Percentiles rank a stretch among this genome's conserved stretches.
phyloP scores from a whole-genome alignment of 2,888 invertebrate genomes.

The Drosophila melanosoma region DNA sequence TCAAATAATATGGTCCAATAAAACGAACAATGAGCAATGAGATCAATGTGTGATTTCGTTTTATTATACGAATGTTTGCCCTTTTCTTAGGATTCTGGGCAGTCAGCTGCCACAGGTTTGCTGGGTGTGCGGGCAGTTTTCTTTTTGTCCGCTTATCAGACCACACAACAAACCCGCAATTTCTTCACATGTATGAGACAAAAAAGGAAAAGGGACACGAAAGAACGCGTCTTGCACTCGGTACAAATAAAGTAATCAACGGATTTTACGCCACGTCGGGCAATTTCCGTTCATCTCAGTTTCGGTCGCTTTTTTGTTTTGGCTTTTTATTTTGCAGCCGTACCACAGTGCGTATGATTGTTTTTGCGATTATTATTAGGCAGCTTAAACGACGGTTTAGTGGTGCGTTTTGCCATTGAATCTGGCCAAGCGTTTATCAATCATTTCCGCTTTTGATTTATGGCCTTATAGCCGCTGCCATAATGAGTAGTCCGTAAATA shows the following conservation, averaged over 20 bases:
- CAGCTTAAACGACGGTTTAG: conserved; percentile 35
- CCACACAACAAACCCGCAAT: conserved; percentile 27
- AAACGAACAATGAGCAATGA: conserved; percentile 45
- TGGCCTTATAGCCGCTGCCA: conserved; percentile 26
- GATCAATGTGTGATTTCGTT: conserved; percentile 71
- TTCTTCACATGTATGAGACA: conserved; percentile 11
- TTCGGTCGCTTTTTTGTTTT: conserved; percentile 3
- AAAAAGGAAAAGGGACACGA: conserved; percentile 20
- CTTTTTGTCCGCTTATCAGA: conserved; percentile 54
- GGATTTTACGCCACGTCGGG: conserved; percentile 68
- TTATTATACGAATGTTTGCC: conserved; percentile 45
- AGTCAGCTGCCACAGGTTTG: conserved; percentile 69
- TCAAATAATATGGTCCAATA: conserved; percentile 64
- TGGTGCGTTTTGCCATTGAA: conserved; percentile 19
- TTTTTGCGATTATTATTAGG: conserved; percentile 52
- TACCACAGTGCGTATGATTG: conserved; percentile 69
- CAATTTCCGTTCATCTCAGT: conserved; percentile 60
- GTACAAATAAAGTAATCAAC: conserved; percentile 80
- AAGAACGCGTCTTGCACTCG: conserved; percentile 46
- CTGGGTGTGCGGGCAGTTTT: conserved; percentile 13
- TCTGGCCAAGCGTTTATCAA: conserved; percentile 67
- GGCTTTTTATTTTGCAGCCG: neutral
- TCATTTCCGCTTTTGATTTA: conserved; percentile 76
- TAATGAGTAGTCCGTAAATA: conserved; percentile 60
- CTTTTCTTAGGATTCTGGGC: neutral